phyloP scores from a whole-genome alignment of 2,113 vertebrate genomes.

The Lepus timidus region DNA sequence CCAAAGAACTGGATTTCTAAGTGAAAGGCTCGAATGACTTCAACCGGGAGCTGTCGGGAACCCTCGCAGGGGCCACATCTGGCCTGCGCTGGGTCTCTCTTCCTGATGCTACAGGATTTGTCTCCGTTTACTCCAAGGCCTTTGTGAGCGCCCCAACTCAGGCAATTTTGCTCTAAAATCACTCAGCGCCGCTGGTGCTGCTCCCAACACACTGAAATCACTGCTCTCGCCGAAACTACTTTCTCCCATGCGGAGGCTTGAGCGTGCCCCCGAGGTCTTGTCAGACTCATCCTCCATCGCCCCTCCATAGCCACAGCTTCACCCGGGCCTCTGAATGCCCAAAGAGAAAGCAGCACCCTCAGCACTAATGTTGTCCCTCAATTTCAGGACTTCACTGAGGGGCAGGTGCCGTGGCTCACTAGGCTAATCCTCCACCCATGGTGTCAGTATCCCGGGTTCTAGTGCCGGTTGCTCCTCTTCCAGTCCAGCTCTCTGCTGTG shows the following conservation, averaged over 20 bases:
- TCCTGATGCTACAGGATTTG: not conserved
- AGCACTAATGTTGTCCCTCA: not conserved
- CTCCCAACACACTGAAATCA: not conserved
- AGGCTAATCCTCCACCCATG: too few species aligned
- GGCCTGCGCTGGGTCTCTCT: not conserved
- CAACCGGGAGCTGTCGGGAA: not conserved
- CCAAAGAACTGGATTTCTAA: constrained; percentile 24
- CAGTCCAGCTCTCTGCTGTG: too few species aligned
- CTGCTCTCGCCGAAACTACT: not conserved
- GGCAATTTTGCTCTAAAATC: not conserved
- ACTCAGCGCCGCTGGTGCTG: not conserved
- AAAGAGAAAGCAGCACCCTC: not conserved
- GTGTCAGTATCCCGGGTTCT: too few species aligned
- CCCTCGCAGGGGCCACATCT: not conserved
- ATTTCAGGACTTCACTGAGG: not conserved
- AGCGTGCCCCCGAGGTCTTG: not conserved
- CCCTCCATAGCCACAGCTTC: not conserved
- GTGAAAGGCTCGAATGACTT: not conserved
- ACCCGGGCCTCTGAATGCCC: not conserved
- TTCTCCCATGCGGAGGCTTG: not conserved
- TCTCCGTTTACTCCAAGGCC: not conserved
- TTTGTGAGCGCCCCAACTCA: not conserved
- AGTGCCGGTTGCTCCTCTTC: too few species aligned
- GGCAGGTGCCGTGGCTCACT: too few species aligned
- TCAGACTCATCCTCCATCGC: not conserved